These are phyloP conservation scores for Auanema sp. DNA, from an alignment of 2,888 invertebrate species.

Conservation along the genomic window DNA sequence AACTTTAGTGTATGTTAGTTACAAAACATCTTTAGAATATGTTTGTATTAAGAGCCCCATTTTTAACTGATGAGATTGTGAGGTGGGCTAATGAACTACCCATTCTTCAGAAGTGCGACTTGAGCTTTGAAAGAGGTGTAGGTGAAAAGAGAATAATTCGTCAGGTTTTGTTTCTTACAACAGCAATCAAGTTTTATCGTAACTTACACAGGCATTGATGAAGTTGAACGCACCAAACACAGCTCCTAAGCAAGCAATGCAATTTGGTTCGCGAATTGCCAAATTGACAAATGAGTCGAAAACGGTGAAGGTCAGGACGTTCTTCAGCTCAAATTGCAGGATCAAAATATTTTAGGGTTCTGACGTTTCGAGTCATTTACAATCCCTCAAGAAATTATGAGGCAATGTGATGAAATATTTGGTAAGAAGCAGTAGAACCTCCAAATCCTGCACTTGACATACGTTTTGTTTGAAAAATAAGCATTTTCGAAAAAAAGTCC, in stretches of 20 bases:
- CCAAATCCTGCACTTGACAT: too few relatives aligned
- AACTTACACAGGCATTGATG: constrained; percentile 18
- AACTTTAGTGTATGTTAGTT: constrained; percentile 25
- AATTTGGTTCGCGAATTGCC: constrained; percentile 92
- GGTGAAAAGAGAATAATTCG: constrained; percentile 74
- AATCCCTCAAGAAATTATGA: too few relatives aligned
- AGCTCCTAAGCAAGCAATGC: constrained; percentile 88
- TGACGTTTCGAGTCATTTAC: too few relatives aligned
- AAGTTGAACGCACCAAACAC: constrained; percentile 64
- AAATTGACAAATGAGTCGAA: constrained; percentile 69
- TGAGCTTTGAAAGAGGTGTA: constrained; percentile 68
- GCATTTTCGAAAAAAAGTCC: too few relatives aligned
- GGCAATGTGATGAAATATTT: not conserved
- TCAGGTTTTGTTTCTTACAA: constrained; percentile 16
- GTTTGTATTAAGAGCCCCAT: constrained; percentile 72
- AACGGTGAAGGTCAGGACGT: constrained; percentile 16
- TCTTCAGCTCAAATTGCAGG: too few relatives aligned
- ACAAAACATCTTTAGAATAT: not conserved
- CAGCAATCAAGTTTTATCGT: not conserved
- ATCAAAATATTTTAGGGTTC: too few relatives aligned
- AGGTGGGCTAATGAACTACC: constrained; percentile 68
- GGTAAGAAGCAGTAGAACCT: constrained; percentile 2
- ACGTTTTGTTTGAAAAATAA: too few relatives aligned
- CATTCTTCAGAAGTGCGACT: constrained; percentile 67
- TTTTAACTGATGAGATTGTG: constrained; percentile 71